Evolutionary conservation across 2,113 vertebrate species (phyloP), one percentile per base, ranked within the genome.

Genomic region (Nicator chloris): DNA sequence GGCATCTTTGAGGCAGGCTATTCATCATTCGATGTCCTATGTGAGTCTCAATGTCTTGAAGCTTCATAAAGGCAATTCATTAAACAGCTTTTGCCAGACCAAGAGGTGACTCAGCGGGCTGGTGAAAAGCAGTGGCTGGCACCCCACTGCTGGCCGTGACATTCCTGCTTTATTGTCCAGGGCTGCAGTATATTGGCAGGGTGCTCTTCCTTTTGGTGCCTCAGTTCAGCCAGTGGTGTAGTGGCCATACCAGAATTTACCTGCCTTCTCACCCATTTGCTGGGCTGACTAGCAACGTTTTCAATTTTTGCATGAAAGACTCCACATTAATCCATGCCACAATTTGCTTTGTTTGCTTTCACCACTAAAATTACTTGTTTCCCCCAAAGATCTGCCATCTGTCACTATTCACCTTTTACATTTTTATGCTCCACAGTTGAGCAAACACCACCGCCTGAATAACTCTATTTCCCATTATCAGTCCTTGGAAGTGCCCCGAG

Each of bases 61-160:
- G 87, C 92, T 97, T 96, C 96, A 97, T 96, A 95, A 97, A 96
- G 45, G 31, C 71, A 95, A 97, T 95, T 97, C 88, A 97, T 97
- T 97, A 96, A 97, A 90, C 86, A 96, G 82, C 86, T 86, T 96
- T 90, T 59, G 68, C 85, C 96, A 97, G 92, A 96, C 65, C 68
- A 91, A 88, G 93, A 78, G 57, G 69, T 94, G 85, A 90, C 80
- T 77, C 84, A 87, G 90, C 0, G 11, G 93, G 89, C 59, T 39
- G 44, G 28, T 68, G 64, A 70, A 86, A 79, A 71, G 37, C 6
- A 8, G 50, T 51, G 82, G 27, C 83, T 92, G 80, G 63, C 54
- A 78, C 42, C 57, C 57, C 64, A 44, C 37, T 13, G 21, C 57
- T 88, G 86, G 47, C 37, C 3, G 0, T 63, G 76, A 28, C 53